These are phyloP conservation scores for Microctonus brassicae DNA, from an alignment of 2,888 invertebrate genomes.

Conservation along the genomic window DNA sequence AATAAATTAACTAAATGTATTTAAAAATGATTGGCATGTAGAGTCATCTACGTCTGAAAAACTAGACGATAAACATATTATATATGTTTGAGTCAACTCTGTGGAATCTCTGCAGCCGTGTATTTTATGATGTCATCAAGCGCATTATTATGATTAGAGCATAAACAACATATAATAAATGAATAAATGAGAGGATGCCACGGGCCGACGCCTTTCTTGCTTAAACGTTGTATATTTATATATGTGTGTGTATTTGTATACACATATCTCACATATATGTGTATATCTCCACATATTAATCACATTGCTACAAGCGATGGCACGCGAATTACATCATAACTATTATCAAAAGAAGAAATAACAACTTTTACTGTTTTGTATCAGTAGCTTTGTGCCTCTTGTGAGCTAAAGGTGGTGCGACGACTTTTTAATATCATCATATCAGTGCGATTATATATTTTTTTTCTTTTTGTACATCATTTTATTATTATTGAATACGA, in stretches of 20 bases:
- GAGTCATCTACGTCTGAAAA: neutral
- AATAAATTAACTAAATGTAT: neutral
- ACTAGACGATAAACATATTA: neutral
- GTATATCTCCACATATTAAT: slow-evolving; percentile 49
- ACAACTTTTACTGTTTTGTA: slow-evolving; percentile 37
- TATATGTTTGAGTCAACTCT: slow-evolving; percentile 60
- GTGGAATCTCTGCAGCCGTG: slow-evolving; percentile 66
- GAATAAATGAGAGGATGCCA: slow-evolving; percentile 39
- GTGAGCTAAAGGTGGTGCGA: slow-evolving; percentile 49
- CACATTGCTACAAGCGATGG: slow-evolving; percentile 44
- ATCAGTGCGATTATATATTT: neutral
- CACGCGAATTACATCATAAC: slow-evolving; percentile 50
- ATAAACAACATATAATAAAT: slow-evolving; percentile 50
- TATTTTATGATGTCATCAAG: slow-evolving; percentile 66
- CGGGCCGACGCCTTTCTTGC: slow-evolving; percentile 36
- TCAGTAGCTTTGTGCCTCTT: slow-evolving; percentile 48
- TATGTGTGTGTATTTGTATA: neutral
- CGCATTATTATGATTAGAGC: slow-evolving; percentile 63
- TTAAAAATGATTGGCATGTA: neutral
- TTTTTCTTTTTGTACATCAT: neutral
- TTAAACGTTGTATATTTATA: slow-evolving; percentile 26
- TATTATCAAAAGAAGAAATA: slow-evolving; percentile 59
- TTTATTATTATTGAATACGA: neutral
- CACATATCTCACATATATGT: too few species aligned
- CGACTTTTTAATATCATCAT: neutral